Evolutionary conservation across 2,888 invertebrate species (phyloP), one percentile per base, ranked within the genome.

Genomic region (Drosophila ezoana): DNA sequence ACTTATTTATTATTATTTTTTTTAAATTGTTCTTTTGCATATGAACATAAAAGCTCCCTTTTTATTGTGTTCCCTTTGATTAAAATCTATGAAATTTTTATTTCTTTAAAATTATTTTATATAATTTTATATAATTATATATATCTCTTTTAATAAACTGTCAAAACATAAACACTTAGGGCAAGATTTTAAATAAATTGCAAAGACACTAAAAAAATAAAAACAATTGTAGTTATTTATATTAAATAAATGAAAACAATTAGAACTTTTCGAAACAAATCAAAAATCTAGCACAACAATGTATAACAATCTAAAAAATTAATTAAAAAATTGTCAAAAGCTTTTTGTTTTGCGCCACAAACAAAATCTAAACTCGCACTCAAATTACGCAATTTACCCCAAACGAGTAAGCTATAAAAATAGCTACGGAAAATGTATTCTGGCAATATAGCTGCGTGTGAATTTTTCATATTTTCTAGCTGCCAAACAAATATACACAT

Each of bases 391-490:
- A 57, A 45, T 40, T 59, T 45, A 0, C 10, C n/a, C 11, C 18
- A 33, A 51, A 23, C 47, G 33, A 58, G 28, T 45, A 20, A 18
- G 11, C 18, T 13, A 14, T 16, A 8, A n/a, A 43, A 38, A 43
- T 10, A 28, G 3, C 13, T 13, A 23, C 28, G 10, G 40, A 59
- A 52, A 47, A 35, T 10, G 4, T 48, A 11, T 62, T n/a, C 9
- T n/a, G 5, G 0, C 40, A 33, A 35, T 18, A 28, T 37, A 23
- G 3, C 5, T 16, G 38, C 14, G 4, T 53, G 14, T 45, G 40
- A 23, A 59, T 69, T 47, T 54, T 62, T 61, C 51, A 65, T 58
- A 58, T 51, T 54, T 54, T 14, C 45, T n/a, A 41, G 38, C 58
- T 18, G 13, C 9, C 44, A 9, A 56, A 60, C 75, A 76, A 11